Base-by-base conservation (phyloP, 2,888 invertebrate genomes). In the Phymatocera aterrima region DNA sequence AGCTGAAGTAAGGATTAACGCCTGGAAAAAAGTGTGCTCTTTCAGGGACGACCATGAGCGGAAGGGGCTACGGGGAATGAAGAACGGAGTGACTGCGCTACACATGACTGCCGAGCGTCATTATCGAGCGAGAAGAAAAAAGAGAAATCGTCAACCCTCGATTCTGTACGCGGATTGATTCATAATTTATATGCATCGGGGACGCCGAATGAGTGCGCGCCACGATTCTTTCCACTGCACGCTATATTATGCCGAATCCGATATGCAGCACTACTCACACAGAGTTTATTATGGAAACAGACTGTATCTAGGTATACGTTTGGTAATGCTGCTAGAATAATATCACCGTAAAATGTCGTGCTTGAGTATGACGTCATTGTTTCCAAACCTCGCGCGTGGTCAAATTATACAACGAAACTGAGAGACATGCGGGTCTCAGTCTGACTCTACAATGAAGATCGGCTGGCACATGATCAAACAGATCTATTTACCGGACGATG, bases 1-100 rank as follows among this genome's bases (percentile, higher is more conserved):
- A 72, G 51, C 51, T 72, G 57, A 79, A 82, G 46, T 70, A 43
- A 77, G 79, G 79, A 68, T 81, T 81, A 79, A 79, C 68, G 65
- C 8, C 72, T 65, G 34, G 60, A 79, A 79, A 78, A 82, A 79
- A 65, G 34, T 18, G 3, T n/a, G 10, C 31, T 18, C 48, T 48
- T 72, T 51, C 34, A 48, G 28, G 72, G 72, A 31, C 37, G 8
- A 10, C 31, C 31, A 18, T 28, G 8, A 72, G 48, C 72, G 31
- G 18, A 18, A 51, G 31, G 51, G 34, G 37, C 37, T 12, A 68
- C 10, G 15, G 68, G 43, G 68, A 46, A 68, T 68, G 18, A 18
- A 61, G 28, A 21, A 15, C 24, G 8, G 51, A 72, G 72, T 24
- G 34, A 51, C 48, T 72, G 31, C 28, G 51, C 51, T 72, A 72